Evolutionary conservation across 2,797 vertebrate species (phyloP).

Genomic region (Sebastes taczanowskii): DNA sequence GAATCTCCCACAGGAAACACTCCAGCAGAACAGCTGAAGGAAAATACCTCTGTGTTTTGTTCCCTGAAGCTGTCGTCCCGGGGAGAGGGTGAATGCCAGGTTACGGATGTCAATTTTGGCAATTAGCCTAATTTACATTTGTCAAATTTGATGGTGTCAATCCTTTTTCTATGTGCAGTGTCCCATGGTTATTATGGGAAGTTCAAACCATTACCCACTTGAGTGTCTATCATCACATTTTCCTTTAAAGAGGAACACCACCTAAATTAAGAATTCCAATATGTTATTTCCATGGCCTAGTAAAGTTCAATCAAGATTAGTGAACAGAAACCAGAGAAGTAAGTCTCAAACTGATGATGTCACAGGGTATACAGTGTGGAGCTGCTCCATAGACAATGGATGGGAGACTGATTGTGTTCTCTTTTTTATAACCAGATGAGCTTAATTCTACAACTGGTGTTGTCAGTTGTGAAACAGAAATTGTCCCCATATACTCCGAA

Average conservation of each 20-base stretch:
- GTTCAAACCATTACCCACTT: neutral
- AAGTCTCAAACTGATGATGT: too few relatives aligned
- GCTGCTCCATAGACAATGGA: neutral
- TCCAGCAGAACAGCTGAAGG: neutral
- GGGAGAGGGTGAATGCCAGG: neutral
- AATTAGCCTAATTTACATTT: neutral
- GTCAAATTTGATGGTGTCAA: neutral
- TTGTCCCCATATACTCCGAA: neutral
- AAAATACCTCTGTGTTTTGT: conserved; percentile 24
- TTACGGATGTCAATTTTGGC: neutral
- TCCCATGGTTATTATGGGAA: neutral
- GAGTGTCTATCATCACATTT: neutral
- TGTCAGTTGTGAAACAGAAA: neutral
- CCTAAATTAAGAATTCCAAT: neutral
- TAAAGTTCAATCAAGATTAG: neutral
- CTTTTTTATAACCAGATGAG: neutral
- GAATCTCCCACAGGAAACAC: conserved; percentile 55
- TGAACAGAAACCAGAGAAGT: neutral
- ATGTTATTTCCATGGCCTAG: neutral
- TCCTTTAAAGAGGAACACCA: neutral
- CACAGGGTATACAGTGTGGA: too few relatives aligned
- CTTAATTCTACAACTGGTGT: neutral
- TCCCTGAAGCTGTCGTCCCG: neutral
- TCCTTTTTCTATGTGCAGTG: neutral
- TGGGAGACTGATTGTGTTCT: neutral